A percentile compares a stretch with the other conserved stretches of the same genome.
Evolutionary conservation across 1,140 invertebrate species (phyloP).

Genomic region (Agraylea sexmaculata): DNA sequence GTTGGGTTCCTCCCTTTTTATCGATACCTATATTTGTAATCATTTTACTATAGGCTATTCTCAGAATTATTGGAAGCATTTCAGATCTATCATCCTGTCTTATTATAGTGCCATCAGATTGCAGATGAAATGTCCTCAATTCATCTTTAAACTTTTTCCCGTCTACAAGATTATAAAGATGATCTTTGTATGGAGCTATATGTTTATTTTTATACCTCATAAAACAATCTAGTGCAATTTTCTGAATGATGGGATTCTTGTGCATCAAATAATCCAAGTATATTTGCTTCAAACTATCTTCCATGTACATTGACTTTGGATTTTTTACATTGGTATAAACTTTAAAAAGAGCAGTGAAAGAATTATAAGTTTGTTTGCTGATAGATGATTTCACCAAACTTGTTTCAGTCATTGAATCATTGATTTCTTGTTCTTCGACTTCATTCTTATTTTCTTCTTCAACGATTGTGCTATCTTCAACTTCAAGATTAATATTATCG

Average conservation of each 20-base stretch:
- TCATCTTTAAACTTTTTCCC: conserved; percentile 82
- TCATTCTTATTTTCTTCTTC: conserved; percentile 23
- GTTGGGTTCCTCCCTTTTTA: conserved; percentile 53
- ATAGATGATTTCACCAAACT: conserved; percentile 29
- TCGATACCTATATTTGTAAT: conserved; percentile 61
- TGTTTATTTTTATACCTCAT: conserved; percentile 68
- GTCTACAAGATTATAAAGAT: conserved; percentile 66
- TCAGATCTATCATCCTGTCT: conserved; percentile 57
- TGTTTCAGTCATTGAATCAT: conserved; percentile 18
- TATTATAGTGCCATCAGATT: conserved; percentile 54
- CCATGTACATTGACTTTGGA: conserved; percentile 64
- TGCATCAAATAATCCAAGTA: conserved; percentile 70
- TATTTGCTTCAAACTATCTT: conserved; percentile 59
- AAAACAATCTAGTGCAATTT: conserved; percentile 72
- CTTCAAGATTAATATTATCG: conserved; percentile 20
- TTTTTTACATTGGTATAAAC: conserved; percentile 72
- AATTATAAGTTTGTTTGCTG: conserved; percentile 43
- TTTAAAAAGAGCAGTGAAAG: conserved; percentile 58
- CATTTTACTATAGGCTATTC: conserved; percentile 87
- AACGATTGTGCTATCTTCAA: conserved; percentile 27
- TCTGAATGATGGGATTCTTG: conserved; percentile 67
- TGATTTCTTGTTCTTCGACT: conserved; percentile 26
- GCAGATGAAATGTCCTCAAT: conserved; percentile 65
- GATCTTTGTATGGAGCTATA: conserved; percentile 62
- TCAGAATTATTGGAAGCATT: conserved; percentile 69